These are phyloP conservation scores for Syngnathus acus DNA, from an alignment of 2,797 vertebrate genomes.

Conservation along the genomic window DNA sequence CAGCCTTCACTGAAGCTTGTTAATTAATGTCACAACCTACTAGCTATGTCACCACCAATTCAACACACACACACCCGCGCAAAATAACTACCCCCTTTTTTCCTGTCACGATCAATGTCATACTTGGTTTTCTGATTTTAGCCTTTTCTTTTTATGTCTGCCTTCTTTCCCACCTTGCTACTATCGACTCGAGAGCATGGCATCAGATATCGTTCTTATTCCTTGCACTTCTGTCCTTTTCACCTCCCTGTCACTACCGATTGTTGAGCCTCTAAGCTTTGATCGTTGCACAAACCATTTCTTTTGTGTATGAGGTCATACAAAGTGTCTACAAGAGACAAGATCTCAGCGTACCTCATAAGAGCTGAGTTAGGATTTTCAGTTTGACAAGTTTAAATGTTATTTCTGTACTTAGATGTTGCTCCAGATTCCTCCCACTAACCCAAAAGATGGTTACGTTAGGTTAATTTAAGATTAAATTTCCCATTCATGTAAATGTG, in stretches of 20 bases:
- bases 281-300: background rate
- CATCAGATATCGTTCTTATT: background rate
- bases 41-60: conserved; percentile 56
- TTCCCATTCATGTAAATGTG: too few relatives aligned
- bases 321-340: background rate
- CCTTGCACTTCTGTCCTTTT: conserved; percentile 25
- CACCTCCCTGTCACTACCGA: conserved; percentile 42
- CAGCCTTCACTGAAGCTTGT: conserved; percentile 48
- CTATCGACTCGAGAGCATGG: background rate
- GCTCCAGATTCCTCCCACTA: background rate
- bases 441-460: background rate
- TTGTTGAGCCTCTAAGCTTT: conserved; percentile 18
- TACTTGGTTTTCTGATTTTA: conserved; percentile 9
- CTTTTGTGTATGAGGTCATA: background rate
- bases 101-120: conserved; percentile 52
- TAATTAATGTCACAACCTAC: conserved; percentile 68
- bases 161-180: conserved; percentile 15
- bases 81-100: conserved; percentile 22
- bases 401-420: background rate
- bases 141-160: conserved; percentile 19
- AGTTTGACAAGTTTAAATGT: background rate
- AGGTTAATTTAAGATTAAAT: too few relatives aligned
- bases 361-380: background rate
- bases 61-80: conserved; percentile 1
- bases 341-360: background rate